Base-by-base conservation (phyloP, 2,113 vertebrate species). In the Sinocyclocheilus anshuiensis region DNA sequence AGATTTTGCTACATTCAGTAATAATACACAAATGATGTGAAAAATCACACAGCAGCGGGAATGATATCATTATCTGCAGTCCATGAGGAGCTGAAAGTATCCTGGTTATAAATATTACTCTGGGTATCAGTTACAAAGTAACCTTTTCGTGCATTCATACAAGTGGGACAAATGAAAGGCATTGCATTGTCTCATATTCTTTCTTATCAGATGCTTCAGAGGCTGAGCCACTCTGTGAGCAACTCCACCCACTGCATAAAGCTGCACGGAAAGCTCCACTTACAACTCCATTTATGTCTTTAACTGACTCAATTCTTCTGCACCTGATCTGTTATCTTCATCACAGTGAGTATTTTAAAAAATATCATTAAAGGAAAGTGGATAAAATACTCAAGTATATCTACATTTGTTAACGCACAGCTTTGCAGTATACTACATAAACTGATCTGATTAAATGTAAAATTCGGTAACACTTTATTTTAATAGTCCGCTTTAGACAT, bases 21-120 rank as follows among this genome's bases (percentile, higher is more conserved):
- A 59, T 83, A 82, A 77, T 55, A 77, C 45, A n/a, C 69, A 67
- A 69, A 48, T 81, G 45, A 45, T 24, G 57, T 71, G 18, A 79
- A 72, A 26, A 61, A 61, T 57, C 48, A 55, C 48, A 50, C 83
- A 84, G 83, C 36, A 48, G 16, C 12, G 36, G 18, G 18, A 9
- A 80, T 82, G 29, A 87, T 72, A 61, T 48, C 42, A 48, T 67
- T n/a, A 91, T 82, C 77, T 85, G 67, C 42, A 22, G 36, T 57
- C 24, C 55, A 11, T 22, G 63, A 86, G n/a, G 61, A 86, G 6
- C 1, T 45, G 89, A 79, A 93, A 3, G 33, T 91, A 88, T 90
- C 85, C 89, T 86, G 24, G 87, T 85, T 90, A 89, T 22, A 0
- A 9, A 42, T 65, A 88, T 89, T 90, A 87, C 33, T 48, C 10